Conservation (phyloP, 2,113 vertebrate genomes). For the Cichladusa arquata region DNA sequence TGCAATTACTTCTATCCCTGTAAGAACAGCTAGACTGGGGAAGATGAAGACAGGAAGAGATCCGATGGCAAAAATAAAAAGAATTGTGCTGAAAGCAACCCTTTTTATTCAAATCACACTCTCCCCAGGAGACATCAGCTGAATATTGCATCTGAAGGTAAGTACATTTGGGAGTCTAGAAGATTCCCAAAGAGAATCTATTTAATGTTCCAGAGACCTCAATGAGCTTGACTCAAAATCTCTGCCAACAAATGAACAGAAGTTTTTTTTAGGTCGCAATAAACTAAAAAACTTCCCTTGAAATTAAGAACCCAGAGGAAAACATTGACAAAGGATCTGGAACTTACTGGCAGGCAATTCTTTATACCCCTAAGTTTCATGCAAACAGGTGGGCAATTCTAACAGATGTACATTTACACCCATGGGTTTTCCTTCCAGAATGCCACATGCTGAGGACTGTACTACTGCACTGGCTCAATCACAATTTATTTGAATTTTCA, state of each 20-base stretch:
- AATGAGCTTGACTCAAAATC: background rate
- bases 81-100: background rate
- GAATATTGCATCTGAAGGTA: background rate
- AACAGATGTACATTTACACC: background rate
- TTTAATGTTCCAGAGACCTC: slow-evolving; percentile 10
- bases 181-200: slow-evolving; percentile 12
- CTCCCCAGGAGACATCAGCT: background rate
- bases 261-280: background rate
- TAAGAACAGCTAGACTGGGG: background rate
- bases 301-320: background rate
- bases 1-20: background rate
- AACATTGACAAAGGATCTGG: background rate
- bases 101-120: background rate
- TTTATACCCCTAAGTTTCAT: background rate
- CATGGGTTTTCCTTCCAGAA: background rate
- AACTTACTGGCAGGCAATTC: background rate
- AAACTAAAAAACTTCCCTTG: background rate
- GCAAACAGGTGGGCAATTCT: background rate
- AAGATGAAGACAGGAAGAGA: background rate
- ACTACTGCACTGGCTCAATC: background rate
- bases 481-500: background rate
- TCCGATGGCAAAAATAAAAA: slow-evolving; percentile 20
- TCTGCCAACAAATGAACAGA: slow-evolving; percentile 9
- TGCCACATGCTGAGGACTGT: background rate
- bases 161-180: background rate